Evolutionary conservation across 2,888 invertebrate genomes (phyloP), one percentile per base, ranked within the genome.

Genomic region (Caenorhabditis virilis): DNA sequence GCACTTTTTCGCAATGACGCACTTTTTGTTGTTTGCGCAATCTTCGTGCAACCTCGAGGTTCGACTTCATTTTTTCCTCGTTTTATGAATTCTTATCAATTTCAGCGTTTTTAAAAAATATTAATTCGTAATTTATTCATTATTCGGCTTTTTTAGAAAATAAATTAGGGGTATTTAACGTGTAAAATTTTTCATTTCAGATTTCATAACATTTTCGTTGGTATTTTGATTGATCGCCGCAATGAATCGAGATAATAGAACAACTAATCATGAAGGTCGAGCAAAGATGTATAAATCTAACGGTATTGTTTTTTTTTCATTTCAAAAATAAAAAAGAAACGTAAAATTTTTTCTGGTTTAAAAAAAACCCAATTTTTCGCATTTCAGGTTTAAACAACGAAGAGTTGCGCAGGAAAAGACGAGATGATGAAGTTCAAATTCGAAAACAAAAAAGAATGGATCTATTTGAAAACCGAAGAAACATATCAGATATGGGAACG

Each of bases 361-460:
- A 16, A n/a, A 39, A 39, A 36, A 36, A 36, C 16, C n/a, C 36
- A 13, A 36, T 11, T 36, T 9, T 13, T 36, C 5, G 5, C 11
- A n/a, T 7, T 11, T 13, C 26, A 63, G 63, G 42, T 5, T 7
- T 23, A 13, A 42, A 42, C 15, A 23, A 9, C 15, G 39, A 58
- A 16, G 57, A 52, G 5, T 16, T 53, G 35, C 52, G 66, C 0
- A 15, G 36, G 18, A 60, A 60, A 27, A 47, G 60, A 13, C 20
- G 66, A 26, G 66, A 60, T 20, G 57, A 57, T 26, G 53, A 61
- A 46, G 47, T 66, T 2, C 42, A 61, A 41, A 56, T 66, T 5
- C 33, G 66, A 4, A 66, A 66, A 51, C 36, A 13, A n/a, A 48
- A 42, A 25, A 11, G 60, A 35, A 36, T 39, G 6, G 57, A 61